A percentile compares a stretch with the other conserved stretches of the same genome.
These are phyloP conservation scores for Microtus ochrogaster DNA, from an alignment of 2,113 vertebrate species.

Conservation along the genomic window DNA sequence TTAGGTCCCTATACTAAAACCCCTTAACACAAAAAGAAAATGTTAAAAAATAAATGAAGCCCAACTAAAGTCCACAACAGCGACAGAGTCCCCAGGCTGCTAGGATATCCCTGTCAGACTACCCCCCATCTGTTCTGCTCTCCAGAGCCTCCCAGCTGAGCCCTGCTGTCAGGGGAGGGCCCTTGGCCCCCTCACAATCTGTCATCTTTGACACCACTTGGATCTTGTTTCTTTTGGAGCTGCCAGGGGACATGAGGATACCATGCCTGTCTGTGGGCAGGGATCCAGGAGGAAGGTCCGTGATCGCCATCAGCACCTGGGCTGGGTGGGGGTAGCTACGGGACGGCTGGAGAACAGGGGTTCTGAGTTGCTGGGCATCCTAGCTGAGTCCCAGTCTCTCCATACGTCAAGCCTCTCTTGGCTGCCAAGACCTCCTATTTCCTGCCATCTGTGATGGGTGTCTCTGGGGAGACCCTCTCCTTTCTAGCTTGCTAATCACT, in stretches of 20 bases:
- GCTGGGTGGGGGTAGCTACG: accelerated
- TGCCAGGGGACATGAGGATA: constrained; percentile 45
- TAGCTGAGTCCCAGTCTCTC: neutral
- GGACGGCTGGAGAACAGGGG: neutral
- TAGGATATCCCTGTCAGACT: constrained; percentile 54
- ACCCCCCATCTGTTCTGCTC: constrained; percentile 66
- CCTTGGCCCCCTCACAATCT: constrained; percentile 61
- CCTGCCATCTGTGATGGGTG: constrained; percentile 46
- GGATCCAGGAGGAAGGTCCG: neutral
- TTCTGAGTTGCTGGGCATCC: neutral
- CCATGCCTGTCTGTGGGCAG: constrained; percentile 24
- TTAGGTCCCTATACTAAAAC: neutral
- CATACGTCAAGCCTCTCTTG: neutral
- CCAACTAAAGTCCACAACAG: neutral
- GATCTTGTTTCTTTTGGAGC: constrained; percentile 48
- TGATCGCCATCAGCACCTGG: neutral
- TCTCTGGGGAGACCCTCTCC: constrained; percentile 63
- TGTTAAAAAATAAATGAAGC: neutral
- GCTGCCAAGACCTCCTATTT: constrained; percentile 12
- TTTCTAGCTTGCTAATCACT: constrained; percentile 41
- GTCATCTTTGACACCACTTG: constrained; percentile 70
- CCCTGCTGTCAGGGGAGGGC: constrained; percentile 55
- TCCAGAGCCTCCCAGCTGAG: constrained; percentile 52
- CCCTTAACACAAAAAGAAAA: neutral
- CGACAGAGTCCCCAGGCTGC: constrained; percentile 42